Percentiles rank a stretch among this genome's conserved stretches.
Conservation (phyloP, 2,888 invertebrate species). For the Drepana falcataria region DNA sequence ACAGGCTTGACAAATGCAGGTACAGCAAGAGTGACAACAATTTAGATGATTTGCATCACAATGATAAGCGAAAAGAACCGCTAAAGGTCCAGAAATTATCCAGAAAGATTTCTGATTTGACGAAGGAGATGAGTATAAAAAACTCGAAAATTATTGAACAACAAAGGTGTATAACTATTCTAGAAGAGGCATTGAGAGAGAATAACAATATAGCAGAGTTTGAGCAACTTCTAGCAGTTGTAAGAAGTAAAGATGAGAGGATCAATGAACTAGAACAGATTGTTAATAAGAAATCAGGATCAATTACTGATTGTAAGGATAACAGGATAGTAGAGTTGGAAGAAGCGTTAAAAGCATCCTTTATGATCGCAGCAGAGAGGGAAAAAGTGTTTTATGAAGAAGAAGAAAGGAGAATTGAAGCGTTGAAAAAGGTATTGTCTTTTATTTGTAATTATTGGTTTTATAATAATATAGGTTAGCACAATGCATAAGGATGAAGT, state of each 20-base stretch:
- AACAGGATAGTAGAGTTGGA: constrained; percentile 86
- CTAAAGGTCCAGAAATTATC: constrained; percentile 53
- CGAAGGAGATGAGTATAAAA: constrained; percentile 68
- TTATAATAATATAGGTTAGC: no score
- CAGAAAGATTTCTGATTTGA: constrained; percentile 61
- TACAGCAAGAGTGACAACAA: constrained; percentile 67
- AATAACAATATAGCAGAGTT: constrained; percentile 79
- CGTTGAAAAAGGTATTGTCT: constrained; percentile 80
- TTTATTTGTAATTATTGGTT: not conserved
- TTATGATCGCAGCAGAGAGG: constrained; percentile 83
- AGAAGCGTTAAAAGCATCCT: constrained; percentile 90
- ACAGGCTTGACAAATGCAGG: constrained; percentile 75
- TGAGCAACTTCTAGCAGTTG: constrained; percentile 76
- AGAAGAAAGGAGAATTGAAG: constrained; percentile 80
- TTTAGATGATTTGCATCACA: constrained; percentile 45
- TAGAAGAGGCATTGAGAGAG: constrained; percentile 75
- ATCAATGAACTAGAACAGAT: constrained; percentile 88
- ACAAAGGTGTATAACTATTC: constrained; percentile 72
- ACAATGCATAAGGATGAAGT: no score
- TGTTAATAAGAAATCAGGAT: constrained; percentile 68
- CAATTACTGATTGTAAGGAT: constrained; percentile 56
- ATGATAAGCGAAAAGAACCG: constrained; percentile 33
- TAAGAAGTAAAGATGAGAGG: constrained; percentile 81
- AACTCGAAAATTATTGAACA: constrained; percentile 77
- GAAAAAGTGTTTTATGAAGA: constrained; percentile 82